Evolutionary conservation across 2,113 vertebrate species (phyloP).

Genomic region (Ornithorhynchus anatinus): DNA sequence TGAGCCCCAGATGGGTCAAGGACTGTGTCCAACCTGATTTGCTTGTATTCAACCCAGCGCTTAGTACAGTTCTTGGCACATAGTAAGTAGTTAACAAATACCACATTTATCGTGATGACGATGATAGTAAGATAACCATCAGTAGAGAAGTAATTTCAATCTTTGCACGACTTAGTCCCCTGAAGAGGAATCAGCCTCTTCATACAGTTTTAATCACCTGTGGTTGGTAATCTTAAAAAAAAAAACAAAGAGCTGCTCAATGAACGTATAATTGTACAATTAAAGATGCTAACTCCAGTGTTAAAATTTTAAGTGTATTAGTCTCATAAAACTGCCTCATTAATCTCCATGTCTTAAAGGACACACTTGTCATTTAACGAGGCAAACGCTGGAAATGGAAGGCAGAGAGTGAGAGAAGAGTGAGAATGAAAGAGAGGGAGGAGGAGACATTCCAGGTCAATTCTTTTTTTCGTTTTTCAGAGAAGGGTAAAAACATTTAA

Average conservation of each 20-base stretch:
- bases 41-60: too few relatives aligned
- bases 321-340: slow-evolving; percentile 75
- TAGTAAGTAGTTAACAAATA: too few relatives aligned
- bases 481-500: slow-evolving; percentile 56
- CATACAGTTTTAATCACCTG: slow-evolving; percentile 58
- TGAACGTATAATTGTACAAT: slow-evolving; percentile 73
- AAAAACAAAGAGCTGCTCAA: slow-evolving; percentile 58
- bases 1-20: too few relatives aligned
- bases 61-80: too few relatives aligned
- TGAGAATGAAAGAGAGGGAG: slow-evolving; percentile 8
- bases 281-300: slow-evolving; percentile 69
- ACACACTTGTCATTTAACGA: slow-evolving; percentile 70
- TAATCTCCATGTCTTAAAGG: slow-evolving; percentile 74
- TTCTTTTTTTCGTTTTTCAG: slow-evolving; percentile 50
- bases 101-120: too few relatives aligned
- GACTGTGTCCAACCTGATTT: too few relatives aligned
- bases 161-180: slow-evolving; percentile 49
- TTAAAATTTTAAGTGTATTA: slow-evolving; percentile 77
- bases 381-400: slow-evolving; percentile 56
- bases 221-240: slow-evolving; percentile 64
- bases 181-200: slow-evolving; percentile 48
- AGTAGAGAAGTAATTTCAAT: slow-evolving; percentile 51
- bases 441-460: slow-evolving; percentile 12
- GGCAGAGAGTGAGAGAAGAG: slow-evolving; percentile 7
- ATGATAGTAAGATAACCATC: slow-evolving; percentile 58